Percentiles rank a stretch among this genome's conserved stretches.
Conservation (phyloP, 2,797 vertebrate species). For the Cetoscarus ocellatus region DNA sequence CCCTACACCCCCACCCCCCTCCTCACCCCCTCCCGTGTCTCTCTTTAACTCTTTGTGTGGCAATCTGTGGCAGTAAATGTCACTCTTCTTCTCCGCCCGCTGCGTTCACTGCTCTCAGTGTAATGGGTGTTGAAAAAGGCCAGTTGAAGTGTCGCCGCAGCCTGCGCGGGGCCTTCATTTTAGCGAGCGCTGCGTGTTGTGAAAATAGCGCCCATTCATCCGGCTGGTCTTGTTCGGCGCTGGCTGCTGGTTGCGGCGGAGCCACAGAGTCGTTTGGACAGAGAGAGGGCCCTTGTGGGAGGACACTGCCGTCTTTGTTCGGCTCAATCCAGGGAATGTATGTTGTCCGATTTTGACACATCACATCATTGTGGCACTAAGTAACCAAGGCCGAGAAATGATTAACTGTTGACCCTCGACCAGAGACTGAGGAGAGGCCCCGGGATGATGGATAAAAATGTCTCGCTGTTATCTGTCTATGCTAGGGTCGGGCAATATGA, state of each 20-base stretch:
- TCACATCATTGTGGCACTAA: conserved; percentile 69
- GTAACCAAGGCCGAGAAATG: conserved; percentile 70
- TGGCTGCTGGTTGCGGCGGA: conserved; percentile 72
- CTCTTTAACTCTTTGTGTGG: conserved; percentile 77
- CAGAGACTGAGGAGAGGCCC: conserved; percentile 18
- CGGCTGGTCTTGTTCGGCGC: conserved; percentile 63
- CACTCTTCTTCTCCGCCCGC: conserved; percentile 59
- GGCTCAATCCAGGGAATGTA: conserved; percentile 76
- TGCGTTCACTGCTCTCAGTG: conserved; percentile 57
- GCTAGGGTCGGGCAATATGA: conserved; percentile 44
- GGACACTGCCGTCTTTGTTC: conserved; percentile 81
- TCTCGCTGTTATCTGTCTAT: conserved; percentile 54
- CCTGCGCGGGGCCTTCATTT: conserved; percentile 75
- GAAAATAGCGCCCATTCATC: conserved; percentile 82
- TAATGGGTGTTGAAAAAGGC: conserved; percentile 72
- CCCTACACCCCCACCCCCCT: conserved; percentile 14
- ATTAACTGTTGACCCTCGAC: conserved; percentile 67
- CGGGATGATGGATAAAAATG: conserved; percentile 40
- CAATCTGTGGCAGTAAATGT: conserved; percentile 64
- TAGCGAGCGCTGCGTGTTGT: conserved; percentile 69
- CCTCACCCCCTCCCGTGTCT: conserved; percentile 4
- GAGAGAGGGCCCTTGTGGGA: conserved; percentile 76
- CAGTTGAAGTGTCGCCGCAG: conserved; percentile 77
- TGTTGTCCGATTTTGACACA: conserved; percentile 78
- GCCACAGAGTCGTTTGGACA: conserved; percentile 69